Percentiles rank a stretch among this genome's conserved stretches.
Conservation (phyloP, 2,113 vertebrate species). For the Baryphthengus martii region DNA sequence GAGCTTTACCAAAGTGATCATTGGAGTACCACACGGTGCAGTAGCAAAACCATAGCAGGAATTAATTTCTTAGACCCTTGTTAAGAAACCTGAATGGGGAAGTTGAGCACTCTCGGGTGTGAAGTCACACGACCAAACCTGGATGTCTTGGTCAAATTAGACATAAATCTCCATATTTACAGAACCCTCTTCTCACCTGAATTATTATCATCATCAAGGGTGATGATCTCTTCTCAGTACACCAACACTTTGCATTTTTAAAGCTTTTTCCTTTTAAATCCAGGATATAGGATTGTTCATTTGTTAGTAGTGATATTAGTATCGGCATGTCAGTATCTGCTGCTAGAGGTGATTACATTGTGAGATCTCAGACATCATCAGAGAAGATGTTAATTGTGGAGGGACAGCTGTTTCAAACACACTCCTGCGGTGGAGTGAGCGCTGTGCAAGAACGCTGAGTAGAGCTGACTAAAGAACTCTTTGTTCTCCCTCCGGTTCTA, state of each 20-base stretch:
- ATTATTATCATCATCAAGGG: not conserved
- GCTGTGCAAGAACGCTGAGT: not conserved
- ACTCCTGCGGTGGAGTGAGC: not conserved
- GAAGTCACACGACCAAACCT: not conserved
- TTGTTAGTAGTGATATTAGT: not conserved
- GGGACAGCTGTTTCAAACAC: not conserved
- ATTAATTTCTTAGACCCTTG: not conserved
- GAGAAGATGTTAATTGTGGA: not conserved
- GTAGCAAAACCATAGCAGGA: not conserved
- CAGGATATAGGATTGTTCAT: not conserved
- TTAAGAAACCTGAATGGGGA: not conserved
- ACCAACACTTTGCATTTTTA: not conserved
- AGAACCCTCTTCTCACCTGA: not conserved
- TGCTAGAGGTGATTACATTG: not conserved
- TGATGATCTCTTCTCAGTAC: not conserved
- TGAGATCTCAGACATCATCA: not conserved
- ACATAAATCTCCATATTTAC: not conserved
- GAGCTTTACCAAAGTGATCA: not conserved
- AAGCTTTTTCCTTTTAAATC: not conserved
- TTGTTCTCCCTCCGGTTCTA: conserved; percentile 15
- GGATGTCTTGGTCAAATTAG: not conserved
- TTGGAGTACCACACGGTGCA: not conserved
- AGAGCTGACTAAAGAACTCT: not conserved
- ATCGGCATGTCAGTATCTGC: not conserved
- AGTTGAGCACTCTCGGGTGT: not conserved